Evolutionary conservation across 2,888 invertebrate genomes (phyloP).

Genomic region (Pammene fasciana): DNA sequence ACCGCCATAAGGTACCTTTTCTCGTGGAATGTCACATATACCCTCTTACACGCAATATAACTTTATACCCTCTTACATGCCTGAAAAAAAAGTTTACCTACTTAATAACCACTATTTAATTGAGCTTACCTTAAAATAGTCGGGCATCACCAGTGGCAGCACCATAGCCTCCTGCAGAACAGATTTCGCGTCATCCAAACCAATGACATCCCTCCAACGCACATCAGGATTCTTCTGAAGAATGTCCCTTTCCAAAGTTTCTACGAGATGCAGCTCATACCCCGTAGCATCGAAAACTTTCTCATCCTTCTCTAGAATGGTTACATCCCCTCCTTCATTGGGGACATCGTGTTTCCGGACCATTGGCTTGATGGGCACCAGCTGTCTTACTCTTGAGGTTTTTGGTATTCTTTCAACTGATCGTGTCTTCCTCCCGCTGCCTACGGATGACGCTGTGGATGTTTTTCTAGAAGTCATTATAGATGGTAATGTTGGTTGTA

Average conservation of each 20-base stretch:
- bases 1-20: no score
- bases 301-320: constrained; percentile 70
- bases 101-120: neutral
- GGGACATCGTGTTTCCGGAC: constrained; percentile 65
- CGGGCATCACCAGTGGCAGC: constrained; percentile 92
- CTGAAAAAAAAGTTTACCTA: no score
- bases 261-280: constrained; percentile 89
- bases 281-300: constrained; percentile 87
- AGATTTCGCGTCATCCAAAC: constrained; percentile 88
- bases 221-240: constrained; percentile 91
- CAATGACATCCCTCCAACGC: constrained; percentile 91
- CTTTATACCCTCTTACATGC: no score
- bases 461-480: constrained; percentile 77
- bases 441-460: constrained; percentile 78
- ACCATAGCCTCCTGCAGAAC: constrained; percentile 94
- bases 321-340: constrained; percentile 66
- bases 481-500: constrained; percentile 86
- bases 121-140: constrained; percentile 89
- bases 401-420: constrained; percentile 75
- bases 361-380: constrained; percentile 69
- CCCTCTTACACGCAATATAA: no score
- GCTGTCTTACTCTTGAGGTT: constrained; percentile 56
- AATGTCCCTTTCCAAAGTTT: constrained; percentile 92
- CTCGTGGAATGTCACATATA: no score
- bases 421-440: constrained; percentile 70